phyloP scores from a whole-genome alignment of 1,140 invertebrate genomes.

The Macrostomum lignano region DNA sequence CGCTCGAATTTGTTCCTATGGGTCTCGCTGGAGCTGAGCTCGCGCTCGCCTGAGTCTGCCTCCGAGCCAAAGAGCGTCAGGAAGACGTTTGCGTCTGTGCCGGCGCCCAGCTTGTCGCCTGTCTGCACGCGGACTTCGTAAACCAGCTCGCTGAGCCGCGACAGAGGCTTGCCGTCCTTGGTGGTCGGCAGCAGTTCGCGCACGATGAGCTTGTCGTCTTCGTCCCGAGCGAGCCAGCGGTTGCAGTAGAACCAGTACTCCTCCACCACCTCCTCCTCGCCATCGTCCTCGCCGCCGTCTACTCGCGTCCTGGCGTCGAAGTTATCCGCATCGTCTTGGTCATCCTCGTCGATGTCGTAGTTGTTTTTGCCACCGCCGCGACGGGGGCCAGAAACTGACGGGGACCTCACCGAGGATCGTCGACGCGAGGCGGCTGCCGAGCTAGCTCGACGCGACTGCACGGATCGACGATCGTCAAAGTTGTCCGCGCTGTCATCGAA shows the following conservation, averaged over 20 bases:
- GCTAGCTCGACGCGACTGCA: too few relatives aligned
- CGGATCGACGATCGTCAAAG: too few relatives aligned
- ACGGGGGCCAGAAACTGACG: too few relatives aligned
- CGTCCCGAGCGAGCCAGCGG: conserved; percentile 19
- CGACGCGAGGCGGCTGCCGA: too few relatives aligned
- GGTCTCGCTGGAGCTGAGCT: conserved; percentile 6
- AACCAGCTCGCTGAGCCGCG: conserved; percentile 8
- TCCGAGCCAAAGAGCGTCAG: conserved; percentile 12
- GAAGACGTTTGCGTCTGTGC: conserved; percentile 13
- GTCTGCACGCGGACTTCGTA: conserved; percentile 16
- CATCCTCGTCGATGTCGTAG: too few relatives aligned
- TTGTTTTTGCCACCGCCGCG: too few relatives aligned
- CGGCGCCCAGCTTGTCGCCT: conserved; percentile 13
- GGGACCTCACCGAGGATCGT: too few relatives aligned
- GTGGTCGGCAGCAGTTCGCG: conserved; percentile 23
- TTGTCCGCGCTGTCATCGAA: too few relatives aligned
- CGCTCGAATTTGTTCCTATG: conserved; percentile 8
- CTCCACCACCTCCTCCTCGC: conserved; percentile 11
- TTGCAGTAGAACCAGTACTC: conserved; percentile 25
- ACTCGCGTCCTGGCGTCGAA: too few relatives aligned
- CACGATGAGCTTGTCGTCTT: conserved; percentile 21
- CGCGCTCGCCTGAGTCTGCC: conserved; percentile 7
- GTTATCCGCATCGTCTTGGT: too few relatives aligned
- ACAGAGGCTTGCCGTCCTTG: conserved; percentile 14
- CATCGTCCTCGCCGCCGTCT: too few relatives aligned